These are phyloP conservation scores for Gobius niger DNA, from an alignment of 2,113 vertebrate species.

Conservation along the genomic window DNA sequence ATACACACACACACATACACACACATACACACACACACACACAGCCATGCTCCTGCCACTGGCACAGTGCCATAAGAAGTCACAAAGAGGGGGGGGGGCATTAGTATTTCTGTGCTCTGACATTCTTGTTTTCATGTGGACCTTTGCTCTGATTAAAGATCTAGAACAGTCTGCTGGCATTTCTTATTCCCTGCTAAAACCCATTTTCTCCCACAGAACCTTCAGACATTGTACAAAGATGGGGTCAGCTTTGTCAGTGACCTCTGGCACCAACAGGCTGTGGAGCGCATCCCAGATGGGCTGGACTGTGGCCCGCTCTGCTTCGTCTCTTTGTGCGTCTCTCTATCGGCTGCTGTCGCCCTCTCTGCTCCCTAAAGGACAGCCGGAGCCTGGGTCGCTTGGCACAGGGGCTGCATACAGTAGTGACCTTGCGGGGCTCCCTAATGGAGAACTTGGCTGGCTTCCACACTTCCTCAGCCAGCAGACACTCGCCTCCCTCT, in stretches of 20 bases:
- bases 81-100: slow-evolving; percentile 38
- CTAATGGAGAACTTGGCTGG: slow-evolving; percentile 78
- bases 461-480: slow-evolving; percentile 72
- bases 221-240: slow-evolving; percentile 70
- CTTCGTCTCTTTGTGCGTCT: slow-evolving; percentile 28
- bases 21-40: too few species aligned
- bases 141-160: slow-evolving; percentile 72
- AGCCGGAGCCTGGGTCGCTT: slow-evolving; percentile 61
- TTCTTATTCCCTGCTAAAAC: slow-evolving; percentile 64
- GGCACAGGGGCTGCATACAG: slow-evolving; percentile 59
- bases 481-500: slow-evolving; percentile 45
- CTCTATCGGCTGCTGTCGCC: slow-evolving; percentile 46
- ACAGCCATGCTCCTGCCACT: slow-evolving; percentile 12
- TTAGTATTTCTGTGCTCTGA: slow-evolving; percentile 58
- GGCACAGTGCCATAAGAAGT: slow-evolving; percentile 47
- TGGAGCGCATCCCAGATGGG: slow-evolving; percentile 74
- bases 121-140: slow-evolving; percentile 67
- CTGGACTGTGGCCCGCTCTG: slow-evolving; percentile 62
- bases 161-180: slow-evolving; percentile 49
- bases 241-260: slow-evolving; percentile 68
- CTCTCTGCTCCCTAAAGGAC: slow-evolving; percentile 31
- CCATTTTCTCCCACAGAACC: slow-evolving; percentile 65
- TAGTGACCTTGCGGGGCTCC: slow-evolving; percentile 74
- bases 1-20: slow-evolving; percentile 1
- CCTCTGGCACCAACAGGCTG: slow-evolving; percentile 71